Evolutionary conservation across 1,140 invertebrate species (phyloP).

Genomic region (Bombus difficillimus): DNA sequence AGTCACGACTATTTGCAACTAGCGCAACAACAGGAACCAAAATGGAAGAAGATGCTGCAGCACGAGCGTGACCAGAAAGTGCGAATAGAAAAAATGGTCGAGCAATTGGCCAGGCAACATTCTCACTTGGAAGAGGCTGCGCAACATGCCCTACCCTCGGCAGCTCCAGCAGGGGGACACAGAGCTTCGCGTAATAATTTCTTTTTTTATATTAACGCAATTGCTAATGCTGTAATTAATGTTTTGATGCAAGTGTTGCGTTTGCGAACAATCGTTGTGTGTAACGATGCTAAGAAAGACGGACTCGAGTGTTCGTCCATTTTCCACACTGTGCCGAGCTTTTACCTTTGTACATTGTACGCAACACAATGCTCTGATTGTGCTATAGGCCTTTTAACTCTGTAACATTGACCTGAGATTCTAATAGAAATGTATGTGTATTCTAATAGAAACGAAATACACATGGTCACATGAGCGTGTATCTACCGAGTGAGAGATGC

Average conservation of each 20-base stretch:
- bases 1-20: slow-evolving; percentile 95
- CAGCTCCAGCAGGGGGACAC: slow-evolving; percentile 71
- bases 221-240: slow-evolving; percentile 21
- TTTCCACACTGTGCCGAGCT: slow-evolving; percentile 5
- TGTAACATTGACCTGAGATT: slow-evolving; percentile 1
- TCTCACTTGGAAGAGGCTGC: slow-evolving; percentile 95
- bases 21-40: slow-evolving; percentile 92
- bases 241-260: neutral
- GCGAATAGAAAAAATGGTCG: slow-evolving; percentile 98
- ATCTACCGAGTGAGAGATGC: neutral
- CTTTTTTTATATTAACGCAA: slow-evolving; percentile 35
- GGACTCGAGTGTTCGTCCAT: neutral
- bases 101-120: slow-evolving; percentile 98
- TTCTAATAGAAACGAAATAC: slow-evolving; percentile 15
- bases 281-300: neutral
- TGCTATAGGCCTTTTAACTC: neutral
- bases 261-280: neutral
- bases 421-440: slow-evolving; percentile 17
- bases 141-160: slow-evolving; percentile 83
- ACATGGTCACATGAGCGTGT: neutral
- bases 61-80: slow-evolving; percentile 97
- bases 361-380: slow-evolving; percentile 6
- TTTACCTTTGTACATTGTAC: slow-evolving; percentile 11
- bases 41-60: slow-evolving; percentile 95
- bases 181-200: slow-evolving; percentile 80